Percentiles rank a stretch among this genome's conserved stretches.
phyloP scores from a whole-genome alignment of 2,888 invertebrate genomes.

The Microctonus aethiopoides region DNA sequence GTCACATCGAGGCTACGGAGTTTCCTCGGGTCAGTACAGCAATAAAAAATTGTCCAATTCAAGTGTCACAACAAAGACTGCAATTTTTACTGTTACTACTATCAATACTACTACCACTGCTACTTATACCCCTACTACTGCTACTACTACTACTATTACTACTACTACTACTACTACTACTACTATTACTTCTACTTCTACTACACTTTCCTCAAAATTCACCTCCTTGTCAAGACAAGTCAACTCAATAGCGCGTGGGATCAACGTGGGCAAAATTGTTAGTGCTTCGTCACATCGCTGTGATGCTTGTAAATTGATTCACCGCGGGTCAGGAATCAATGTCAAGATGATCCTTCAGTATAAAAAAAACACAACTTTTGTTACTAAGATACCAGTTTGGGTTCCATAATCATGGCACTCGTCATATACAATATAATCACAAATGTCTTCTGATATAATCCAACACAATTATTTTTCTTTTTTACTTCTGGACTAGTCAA shows the following conservation, averaged over 20 bases:
- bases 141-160: background rate
- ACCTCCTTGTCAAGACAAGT: constrained; percentile 26
- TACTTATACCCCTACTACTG: background rate
- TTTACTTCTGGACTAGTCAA: background rate
- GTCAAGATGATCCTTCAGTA: background rate
- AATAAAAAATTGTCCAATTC: constrained; percentile 34
- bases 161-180: background rate
- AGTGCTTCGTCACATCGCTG: constrained; percentile 25
- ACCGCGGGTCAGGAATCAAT: constrained; percentile 11
- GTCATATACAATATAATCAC: background rate
- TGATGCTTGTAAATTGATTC: constrained; percentile 24
- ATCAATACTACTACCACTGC: background rate
- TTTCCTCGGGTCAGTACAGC: constrained; percentile 57
- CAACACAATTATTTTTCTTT: background rate
- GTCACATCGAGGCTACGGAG: constrained; percentile 82
- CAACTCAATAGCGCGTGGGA: background rate
- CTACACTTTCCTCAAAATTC: constrained; percentile 19
- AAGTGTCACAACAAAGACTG: background rate
- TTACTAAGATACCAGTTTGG: constrained; percentile 13
- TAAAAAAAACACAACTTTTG: background rate
- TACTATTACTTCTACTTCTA: background rate
- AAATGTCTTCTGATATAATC: background rate
- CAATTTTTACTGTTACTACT: background rate
- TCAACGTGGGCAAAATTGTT: background rate
- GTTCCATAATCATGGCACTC: constrained; percentile 9